Conservation (phyloP, 1,140 invertebrate genomes). For the Drosophila paulistorum region DNA sequence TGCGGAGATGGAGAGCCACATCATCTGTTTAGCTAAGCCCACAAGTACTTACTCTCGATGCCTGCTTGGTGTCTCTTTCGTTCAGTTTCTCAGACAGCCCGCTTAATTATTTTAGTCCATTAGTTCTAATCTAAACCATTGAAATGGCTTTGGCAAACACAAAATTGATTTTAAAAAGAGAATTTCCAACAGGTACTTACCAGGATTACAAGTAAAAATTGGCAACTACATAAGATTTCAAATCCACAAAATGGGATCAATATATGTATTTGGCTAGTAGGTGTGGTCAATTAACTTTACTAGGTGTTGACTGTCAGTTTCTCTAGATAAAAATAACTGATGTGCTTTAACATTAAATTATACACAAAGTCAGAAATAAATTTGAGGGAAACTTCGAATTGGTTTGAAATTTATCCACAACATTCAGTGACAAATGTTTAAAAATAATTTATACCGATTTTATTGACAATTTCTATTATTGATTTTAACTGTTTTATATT, state of each 20-base stretch:
- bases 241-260: no score
- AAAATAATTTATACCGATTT: no score
- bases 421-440: no score
- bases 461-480: neutral
- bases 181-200: slow-evolving; percentile 1
- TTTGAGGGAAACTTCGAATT: no score
- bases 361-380: no score
- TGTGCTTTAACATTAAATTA: no score
- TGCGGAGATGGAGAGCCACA: slow-evolving; percentile 43
- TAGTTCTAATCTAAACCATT: slow-evolving; percentile 63
- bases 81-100: slow-evolving; percentile 30
- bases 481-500: neutral
- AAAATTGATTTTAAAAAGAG: slow-evolving; percentile 46
- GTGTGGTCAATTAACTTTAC: no score
- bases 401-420: no score
- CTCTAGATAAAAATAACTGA: no score
- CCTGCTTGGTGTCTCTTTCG: slow-evolving; percentile 37
- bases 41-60: slow-evolving; percentile 42
- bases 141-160: slow-evolving; percentile 41
- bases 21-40: slow-evolving; percentile 62
- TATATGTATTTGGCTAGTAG: no score
- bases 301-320: no score
- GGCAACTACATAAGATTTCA: neutral
- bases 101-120: slow-evolving; percentile 74
- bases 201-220: neutral